Conservation (phyloP, 2,888 invertebrate species). For the Seira sanloemensis region DNA sequence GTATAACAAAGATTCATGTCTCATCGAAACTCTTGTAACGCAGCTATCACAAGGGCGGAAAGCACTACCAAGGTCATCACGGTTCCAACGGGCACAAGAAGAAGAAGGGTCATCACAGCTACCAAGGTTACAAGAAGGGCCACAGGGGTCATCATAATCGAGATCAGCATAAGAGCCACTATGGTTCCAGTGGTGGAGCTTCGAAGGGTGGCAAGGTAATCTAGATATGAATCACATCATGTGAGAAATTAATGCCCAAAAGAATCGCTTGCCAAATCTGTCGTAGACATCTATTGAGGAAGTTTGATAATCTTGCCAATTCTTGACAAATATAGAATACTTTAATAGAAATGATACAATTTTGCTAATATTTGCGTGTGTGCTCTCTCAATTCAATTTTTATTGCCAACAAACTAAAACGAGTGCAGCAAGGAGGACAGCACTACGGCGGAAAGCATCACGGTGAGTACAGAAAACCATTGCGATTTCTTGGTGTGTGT, state of each 20-base stretch:
- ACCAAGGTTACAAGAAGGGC: slow-evolving; percentile 73
- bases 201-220: slow-evolving; percentile 72
- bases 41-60: slow-evolving; percentile 69
- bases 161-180: slow-evolving; percentile 71
- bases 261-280: neutral
- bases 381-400: neutral
- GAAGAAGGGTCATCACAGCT: slow-evolving; percentile 67
- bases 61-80: slow-evolving; percentile 69
- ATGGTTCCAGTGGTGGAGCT: slow-evolving; percentile 72
- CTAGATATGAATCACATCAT: neutral
- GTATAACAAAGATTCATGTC: neutral
- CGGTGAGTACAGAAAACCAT: slow-evolving; percentile 62
- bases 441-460: slow-evolving; percentile 73
- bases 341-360: neutral
- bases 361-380: neutral
- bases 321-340: neutral
- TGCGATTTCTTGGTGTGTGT: too few species aligned
- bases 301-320: neutral
- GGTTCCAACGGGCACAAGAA: slow-evolving; percentile 66
- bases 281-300: neutral
- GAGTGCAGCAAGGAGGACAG: slow-evolving; percentile 69
- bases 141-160: slow-evolving; percentile 70
- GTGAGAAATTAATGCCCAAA: neutral
- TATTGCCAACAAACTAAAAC: slow-evolving; percentile 24
- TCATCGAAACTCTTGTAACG: neutral